These are phyloP conservation scores for Gymnoscopelus microlampas DNA, from an alignment of 2,797 vertebrate genomes.

Conservation along the genomic window DNA sequence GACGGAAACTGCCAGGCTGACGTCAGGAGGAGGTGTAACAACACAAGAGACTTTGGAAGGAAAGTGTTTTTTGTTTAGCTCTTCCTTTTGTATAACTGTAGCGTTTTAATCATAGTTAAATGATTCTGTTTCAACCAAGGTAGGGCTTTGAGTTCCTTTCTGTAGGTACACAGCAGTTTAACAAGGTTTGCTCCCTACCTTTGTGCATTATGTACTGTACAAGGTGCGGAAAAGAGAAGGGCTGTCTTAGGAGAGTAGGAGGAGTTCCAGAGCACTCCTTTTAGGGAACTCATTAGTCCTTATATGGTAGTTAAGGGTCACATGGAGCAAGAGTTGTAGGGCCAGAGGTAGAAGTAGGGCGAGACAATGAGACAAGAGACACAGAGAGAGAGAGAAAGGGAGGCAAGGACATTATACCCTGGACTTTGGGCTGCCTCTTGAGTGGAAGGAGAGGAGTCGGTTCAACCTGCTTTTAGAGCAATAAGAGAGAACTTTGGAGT, in stretches of 20 bases:
- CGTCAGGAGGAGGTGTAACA: constrained; percentile 16
- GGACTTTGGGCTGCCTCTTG: constrained; percentile 61
- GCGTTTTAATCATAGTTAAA: neutral
- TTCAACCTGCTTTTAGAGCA: constrained; percentile 32
- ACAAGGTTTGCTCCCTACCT: constrained; percentile 18
- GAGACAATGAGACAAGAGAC: constrained; percentile 46
- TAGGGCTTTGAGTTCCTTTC: neutral
- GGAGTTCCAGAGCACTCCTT: constrained; percentile 50
- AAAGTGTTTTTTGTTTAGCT: neutral
- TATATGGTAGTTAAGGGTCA: constrained; percentile 72
- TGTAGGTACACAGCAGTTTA: too few species aligned
- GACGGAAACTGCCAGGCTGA: constrained; percentile 18
- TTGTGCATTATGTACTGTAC: constrained; percentile 12
- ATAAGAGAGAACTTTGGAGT: constrained; percentile 20
- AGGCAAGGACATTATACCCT: constrained; percentile 10
- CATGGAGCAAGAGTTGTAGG: constrained; percentile 60
- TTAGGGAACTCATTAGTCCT: constrained; percentile 43
- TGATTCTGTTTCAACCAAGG: neutral
- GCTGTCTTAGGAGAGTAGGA: constrained; percentile 38
- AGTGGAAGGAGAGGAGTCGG: constrained; percentile 35
- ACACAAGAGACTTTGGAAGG: neutral
- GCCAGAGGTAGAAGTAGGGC: constrained; percentile 22
- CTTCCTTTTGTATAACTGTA: neutral
- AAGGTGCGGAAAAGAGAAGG: constrained; percentile 60
- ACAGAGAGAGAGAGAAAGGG: constrained; percentile 46